Percentiles rank a stretch among this genome's conserved stretches.
Conservation (phyloP, 2,888 invertebrate species). For the Heliconius charithonia region DNA sequence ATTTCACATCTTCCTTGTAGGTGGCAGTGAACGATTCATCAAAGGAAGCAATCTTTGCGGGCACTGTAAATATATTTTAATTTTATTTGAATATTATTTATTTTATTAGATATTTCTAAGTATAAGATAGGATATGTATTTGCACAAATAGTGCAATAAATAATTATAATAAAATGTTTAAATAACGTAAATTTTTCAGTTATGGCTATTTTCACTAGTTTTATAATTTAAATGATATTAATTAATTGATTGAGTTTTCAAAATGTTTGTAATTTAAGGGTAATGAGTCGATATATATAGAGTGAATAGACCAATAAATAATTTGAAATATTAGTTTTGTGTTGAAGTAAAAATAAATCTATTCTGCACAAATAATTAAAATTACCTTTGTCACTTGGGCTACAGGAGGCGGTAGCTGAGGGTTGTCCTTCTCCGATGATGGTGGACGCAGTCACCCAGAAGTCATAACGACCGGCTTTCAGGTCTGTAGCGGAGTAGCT, state of each 20-base stretch:
- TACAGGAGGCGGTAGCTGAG: conserved; percentile 93
- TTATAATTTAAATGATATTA: too few species aligned
- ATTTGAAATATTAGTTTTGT: too few species aligned
- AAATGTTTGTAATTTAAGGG: too few species aligned
- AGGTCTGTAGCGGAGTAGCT: conserved; percentile 94
- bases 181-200: too few species aligned
- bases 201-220: too few species aligned
- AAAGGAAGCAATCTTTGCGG: conserved; percentile 97
- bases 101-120: not conserved
- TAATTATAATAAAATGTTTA: too few species aligned
- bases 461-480: conserved; percentile 93
- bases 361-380: not conserved
- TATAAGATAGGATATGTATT: not conserved
- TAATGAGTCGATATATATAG: too few species aligned
- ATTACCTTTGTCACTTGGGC: conserved; percentile 91
- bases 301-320: too few species aligned
- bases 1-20: conserved; percentile 94
- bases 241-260: too few species aligned
- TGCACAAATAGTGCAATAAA: too few species aligned
- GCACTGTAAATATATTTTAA: conserved; percentile 82
- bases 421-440: conserved; percentile 97
- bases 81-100: conserved; percentile 23
- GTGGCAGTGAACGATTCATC: conserved; percentile 96
- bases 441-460: conserved; percentile 97
- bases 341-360: not conserved